phyloP scores from a whole-genome alignment of 2,888 invertebrate species.

The Thysanoteuthis rhombus region DNA sequence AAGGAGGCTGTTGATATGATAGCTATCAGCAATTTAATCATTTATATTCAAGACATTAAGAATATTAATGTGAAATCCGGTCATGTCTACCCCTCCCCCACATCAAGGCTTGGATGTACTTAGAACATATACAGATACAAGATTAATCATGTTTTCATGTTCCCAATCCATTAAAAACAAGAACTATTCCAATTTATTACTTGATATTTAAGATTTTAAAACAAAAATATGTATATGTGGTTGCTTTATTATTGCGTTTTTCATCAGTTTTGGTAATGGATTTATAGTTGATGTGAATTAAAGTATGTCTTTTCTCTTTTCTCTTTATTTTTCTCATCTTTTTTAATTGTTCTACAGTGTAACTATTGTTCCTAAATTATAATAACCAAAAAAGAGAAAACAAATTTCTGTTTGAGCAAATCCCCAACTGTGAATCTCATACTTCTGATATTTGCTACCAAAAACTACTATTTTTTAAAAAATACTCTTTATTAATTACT shows the following conservation, averaged over 20 bases:
- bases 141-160: neutral
- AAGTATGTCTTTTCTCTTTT: neutral
- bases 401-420: neutral
- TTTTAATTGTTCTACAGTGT: neutral
- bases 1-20: neutral
- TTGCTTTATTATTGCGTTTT: neutral
- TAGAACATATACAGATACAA: neutral
- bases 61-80: neutral
- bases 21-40: neutral
- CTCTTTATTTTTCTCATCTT: neutral
- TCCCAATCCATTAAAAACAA: neutral
- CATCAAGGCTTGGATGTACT: neutral
- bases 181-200: neutral
- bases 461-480: neutral
- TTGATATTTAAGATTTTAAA: neutral
- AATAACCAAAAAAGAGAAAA: neutral
- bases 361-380: neutral
- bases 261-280: neutral
- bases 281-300: slow-evolving; percentile 12
- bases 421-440: slow-evolving; percentile 12
- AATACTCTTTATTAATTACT: neutral
- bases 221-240: neutral
- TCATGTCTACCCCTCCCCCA: neutral
- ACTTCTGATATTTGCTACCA: neutral
- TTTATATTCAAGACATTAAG: neutral